Percentiles rank a stretch among this genome's conserved stretches.
These are phyloP conservation scores for Enteromius thamalakanensis DNA, from an alignment of 2,797 vertebrate species.

Conservation along the genomic window DNA sequence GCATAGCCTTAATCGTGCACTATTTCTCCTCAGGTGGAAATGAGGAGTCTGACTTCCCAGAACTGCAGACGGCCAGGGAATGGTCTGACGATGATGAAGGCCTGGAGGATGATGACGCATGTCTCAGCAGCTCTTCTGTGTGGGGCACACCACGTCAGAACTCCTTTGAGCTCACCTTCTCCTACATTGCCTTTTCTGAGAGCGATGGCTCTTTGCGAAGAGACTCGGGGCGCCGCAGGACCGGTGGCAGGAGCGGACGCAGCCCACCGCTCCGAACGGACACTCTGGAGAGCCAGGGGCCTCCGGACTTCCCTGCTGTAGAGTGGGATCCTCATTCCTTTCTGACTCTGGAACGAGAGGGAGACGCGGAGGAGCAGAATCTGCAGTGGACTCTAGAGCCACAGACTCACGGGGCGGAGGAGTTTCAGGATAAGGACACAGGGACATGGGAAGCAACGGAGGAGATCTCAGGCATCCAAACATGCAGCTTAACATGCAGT, in stretches of 20 bases:
- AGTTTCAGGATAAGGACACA: slow-evolving; percentile 62
- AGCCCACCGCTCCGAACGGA: slow-evolving; percentile 74
- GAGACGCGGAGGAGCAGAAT: slow-evolving; percentile 58
- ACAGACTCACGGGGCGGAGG: slow-evolving; percentile 54
- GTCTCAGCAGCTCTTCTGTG: slow-evolving; percentile 74
- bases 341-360: slow-evolving; percentile 67
- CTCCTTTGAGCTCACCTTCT: slow-evolving; percentile 87
- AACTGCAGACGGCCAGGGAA: slow-evolving; percentile 86
- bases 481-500: slow-evolving; percentile 59
- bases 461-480: slow-evolving; percentile 50
- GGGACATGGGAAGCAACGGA: slow-evolving; percentile 59
- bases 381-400: slow-evolving; percentile 59
- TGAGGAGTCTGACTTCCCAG: slow-evolving; percentile 87
- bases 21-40: slow-evolving; percentile 79
- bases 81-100: slow-evolving; percentile 85
- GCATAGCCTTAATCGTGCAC: not conserved
- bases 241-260: slow-evolving; percentile 62
- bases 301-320: slow-evolving; percentile 75
- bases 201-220: slow-evolving; percentile 63
- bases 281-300: slow-evolving; percentile 75
- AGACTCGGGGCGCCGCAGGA: slow-evolving; percentile 60
- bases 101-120: slow-evolving; percentile 64
- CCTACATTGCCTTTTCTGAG: slow-evolving; percentile 88
- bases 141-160: slow-evolving; percentile 86
- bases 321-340: slow-evolving; percentile 76